phyloP scores from a whole-genome alignment of 2,888 invertebrate species.

The Eupithecia subumbrata region DNA sequence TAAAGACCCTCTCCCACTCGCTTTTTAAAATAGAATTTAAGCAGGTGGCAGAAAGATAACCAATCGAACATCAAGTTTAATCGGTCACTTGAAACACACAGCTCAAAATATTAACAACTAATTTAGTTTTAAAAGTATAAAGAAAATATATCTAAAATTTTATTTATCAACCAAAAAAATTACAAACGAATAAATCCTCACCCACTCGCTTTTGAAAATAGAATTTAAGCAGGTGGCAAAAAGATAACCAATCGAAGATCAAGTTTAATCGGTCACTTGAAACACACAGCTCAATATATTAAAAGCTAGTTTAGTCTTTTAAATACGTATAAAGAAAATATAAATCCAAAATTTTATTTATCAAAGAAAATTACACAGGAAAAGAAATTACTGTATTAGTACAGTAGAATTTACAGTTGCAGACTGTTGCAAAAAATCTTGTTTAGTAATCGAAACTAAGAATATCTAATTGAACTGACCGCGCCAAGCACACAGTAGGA shows the following conservation, averaged over 20 bases:
- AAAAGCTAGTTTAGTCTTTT: constrained; percentile 12
- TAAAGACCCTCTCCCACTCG: neutral
- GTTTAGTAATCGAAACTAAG: too few relatives aligned
- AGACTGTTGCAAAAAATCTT: neutral
- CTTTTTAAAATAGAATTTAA: neutral
- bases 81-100: constrained; percentile 24
- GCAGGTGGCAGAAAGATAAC: constrained; percentile 14
- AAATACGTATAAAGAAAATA: too few relatives aligned
- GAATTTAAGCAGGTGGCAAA: constrained; percentile 9
- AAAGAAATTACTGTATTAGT: too few relatives aligned
- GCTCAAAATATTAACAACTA: constrained; percentile 4
- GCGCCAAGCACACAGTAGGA: neutral
- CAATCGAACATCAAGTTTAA: constrained; percentile 25
- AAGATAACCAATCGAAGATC: constrained; percentile 18
- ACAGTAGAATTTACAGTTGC: neutral
- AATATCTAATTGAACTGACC: neutral
- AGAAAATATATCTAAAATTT: neutral
- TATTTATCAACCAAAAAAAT: neutral
- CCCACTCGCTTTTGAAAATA: neutral
- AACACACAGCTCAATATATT: constrained; percentile 10
- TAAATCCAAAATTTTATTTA: neutral
- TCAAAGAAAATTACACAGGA: neutral
- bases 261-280: constrained; percentile 28
- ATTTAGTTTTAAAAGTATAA: neutral
- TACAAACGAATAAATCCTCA: neutral